Evolutionary conservation across 2,113 vertebrate genomes (phyloP).

Genomic region (Orcinus orca): DNA sequence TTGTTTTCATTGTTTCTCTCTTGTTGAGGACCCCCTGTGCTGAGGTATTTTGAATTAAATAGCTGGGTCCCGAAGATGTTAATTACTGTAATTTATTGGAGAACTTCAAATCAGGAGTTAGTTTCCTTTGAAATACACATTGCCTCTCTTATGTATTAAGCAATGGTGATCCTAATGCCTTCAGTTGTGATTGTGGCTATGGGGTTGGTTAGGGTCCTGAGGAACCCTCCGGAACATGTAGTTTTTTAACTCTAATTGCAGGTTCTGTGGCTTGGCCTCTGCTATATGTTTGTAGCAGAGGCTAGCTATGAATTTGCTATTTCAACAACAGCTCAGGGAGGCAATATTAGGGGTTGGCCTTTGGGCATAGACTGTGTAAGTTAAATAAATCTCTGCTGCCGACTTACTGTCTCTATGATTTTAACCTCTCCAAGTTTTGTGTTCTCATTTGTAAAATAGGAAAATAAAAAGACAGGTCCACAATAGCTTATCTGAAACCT

Average conservation of each 20-base stretch:
- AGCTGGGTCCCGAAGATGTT: constrained; percentile 21
- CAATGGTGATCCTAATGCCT: neutral
- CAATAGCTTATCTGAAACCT: neutral
- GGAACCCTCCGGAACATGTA: neutral
- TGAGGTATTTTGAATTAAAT: constrained; percentile 46
- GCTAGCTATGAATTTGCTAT: neutral
- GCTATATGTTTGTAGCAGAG: neutral
- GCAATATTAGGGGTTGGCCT: neutral
- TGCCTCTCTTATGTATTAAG: neutral
- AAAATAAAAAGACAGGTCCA: neutral
- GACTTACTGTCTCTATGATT: neutral
- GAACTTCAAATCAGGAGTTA: neutral
- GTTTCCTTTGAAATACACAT: constrained; percentile 37
- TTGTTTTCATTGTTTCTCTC: neutral
- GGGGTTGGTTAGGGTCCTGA: neutral
- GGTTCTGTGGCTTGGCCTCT: neutral
- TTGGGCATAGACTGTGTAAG: neutral
- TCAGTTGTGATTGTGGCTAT: neutral
- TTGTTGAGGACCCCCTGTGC: neutral
- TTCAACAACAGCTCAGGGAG: neutral
- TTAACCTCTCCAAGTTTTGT: neutral
- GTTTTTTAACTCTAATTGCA: neutral
- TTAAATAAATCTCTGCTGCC: neutral
- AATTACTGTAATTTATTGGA: constrained; percentile 47
- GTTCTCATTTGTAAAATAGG: neutral